Percentiles rank a stretch among this genome's conserved stretches.
Conservation (phyloP, 2,888 invertebrate genomes). For the Drosophila differens region DNA sequence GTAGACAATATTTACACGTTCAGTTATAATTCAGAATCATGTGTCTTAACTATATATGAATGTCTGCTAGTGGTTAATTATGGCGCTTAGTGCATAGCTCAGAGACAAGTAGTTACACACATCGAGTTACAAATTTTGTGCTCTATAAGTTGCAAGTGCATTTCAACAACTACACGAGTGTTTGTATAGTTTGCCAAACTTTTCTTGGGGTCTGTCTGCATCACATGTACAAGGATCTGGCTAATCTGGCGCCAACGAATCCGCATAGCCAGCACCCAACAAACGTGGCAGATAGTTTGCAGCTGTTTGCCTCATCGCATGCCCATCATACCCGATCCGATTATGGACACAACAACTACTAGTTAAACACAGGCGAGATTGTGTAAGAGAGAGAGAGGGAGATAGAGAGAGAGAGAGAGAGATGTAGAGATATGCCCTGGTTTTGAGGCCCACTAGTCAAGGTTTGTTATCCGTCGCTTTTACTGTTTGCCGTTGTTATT, state of each 20-base stretch:
- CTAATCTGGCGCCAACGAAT: neutral
- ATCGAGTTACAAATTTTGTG: neutral
- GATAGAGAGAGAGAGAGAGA: neutral
- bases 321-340: slow-evolving; percentile 32
- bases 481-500: slow-evolving; percentile 26
- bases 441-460: slow-evolving; percentile 38
- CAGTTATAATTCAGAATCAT: neutral
- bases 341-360: slow-evolving; percentile 31
- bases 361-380: slow-evolving; percentile 28
- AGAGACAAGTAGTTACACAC: neutral
- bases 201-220: neutral
- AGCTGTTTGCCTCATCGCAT: slow-evolving; percentile 14
- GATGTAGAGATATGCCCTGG: slow-evolving; percentile 10
- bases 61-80: neutral
- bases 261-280: slow-evolving; percentile 2
- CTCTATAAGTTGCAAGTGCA: neutral
- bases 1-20: neutral
- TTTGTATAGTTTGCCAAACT: slow-evolving; percentile 1
- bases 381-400: neutral
- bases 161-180: neutral
- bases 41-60: neutral
- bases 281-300: slow-evolving; percentile 23
- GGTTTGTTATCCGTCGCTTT: slow-evolving; percentile 61
- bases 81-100: neutral
- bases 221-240: neutral